Percentiles rank a stretch among this genome's conserved stretches.
Conservation (phyloP, 2,888 invertebrate genomes). For the Acanthosepion lycidas region DNA sequence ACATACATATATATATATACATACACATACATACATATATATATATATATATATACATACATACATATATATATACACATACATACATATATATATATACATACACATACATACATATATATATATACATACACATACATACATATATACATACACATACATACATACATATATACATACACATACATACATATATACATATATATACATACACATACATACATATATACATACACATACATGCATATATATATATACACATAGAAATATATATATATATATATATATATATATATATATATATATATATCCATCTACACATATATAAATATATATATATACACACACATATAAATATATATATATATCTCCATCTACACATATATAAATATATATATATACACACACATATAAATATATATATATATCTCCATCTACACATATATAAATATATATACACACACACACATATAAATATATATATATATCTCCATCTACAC, state of each 20-base stretch:
- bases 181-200: background rate
- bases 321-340: constrained; percentile 7
- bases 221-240: background rate
- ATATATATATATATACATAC: background rate
- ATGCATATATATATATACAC: background rate
- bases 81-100: background rate
- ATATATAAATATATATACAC: background rate
- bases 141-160: background rate
- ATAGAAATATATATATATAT: background rate
- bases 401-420: background rate
- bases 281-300: background rate
- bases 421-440: background rate
- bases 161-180: background rate
- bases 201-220: background rate
- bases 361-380: background rate
- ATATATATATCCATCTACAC: background rate
- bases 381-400: background rate
- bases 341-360: background rate
- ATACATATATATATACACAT: background rate
- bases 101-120: background rate
- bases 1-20: background rate
- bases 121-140: background rate
- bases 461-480: background rate
- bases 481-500: background rate
- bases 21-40: background rate